Evolutionary conservation across 2,797 vertebrate genomes (phyloP).

Genomic region (Galaxias olidus): DNA sequence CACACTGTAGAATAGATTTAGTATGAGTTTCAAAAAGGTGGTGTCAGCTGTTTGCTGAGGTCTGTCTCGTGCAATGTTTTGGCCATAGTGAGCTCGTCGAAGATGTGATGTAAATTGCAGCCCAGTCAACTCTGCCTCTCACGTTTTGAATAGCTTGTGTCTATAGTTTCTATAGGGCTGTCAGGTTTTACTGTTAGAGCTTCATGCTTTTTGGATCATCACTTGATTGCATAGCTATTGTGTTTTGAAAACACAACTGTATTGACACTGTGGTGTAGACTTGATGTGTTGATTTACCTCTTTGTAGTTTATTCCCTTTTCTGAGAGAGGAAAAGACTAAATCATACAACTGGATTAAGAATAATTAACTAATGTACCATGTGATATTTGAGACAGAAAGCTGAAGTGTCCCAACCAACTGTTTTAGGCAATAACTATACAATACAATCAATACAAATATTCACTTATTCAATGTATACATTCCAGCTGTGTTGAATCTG

Average conservation of each 20-base stretch:
- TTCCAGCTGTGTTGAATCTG: no score
- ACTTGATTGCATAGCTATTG: conserved; percentile 16
- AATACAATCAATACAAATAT: no score
- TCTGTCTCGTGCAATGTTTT: conserved; percentile 28
- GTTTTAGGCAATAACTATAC: no score
- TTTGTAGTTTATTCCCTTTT: background rate
- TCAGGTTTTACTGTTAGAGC: no score
- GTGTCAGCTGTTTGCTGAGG: conserved; percentile 23
- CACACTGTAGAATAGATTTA: conserved; percentile 17
- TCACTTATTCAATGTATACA: no score
- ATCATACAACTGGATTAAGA: no score
- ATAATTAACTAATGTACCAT: no score
- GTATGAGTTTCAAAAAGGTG: conserved; percentile 1
- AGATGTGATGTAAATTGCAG: conserved; percentile 36
- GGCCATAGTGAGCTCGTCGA: conserved; percentile 26
- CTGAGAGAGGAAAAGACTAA: no score
- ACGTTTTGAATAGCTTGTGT: background rate
- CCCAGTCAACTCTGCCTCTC: conserved; percentile 33
- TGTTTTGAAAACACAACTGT: conserved; percentile 4
- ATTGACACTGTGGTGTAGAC: no score
- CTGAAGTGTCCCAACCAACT: no score
- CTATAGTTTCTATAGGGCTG: background rate
- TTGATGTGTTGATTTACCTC: background rate
- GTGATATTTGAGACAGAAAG: no score
- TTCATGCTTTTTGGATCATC: no score